Evolutionary conservation across 1,140 invertebrate genomes (phyloP).

Genomic region (Triops longicaudatus): DNA sequence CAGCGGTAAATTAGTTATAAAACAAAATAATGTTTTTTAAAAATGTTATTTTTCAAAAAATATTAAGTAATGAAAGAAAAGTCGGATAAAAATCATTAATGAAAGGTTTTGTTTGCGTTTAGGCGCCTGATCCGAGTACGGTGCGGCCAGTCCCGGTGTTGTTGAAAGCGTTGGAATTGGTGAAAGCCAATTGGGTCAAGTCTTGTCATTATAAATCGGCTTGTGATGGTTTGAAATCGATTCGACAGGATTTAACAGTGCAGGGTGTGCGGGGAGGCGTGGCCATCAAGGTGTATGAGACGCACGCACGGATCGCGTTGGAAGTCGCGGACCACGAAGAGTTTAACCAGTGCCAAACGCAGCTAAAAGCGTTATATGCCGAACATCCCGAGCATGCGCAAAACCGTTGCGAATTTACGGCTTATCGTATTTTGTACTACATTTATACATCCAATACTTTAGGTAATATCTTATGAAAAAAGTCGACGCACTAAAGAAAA

Average conservation of each 20-base stretch:
- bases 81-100: no score
- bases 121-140: constrained; percentile 84
- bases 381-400: constrained; percentile 53
- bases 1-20: constrained; percentile 54
- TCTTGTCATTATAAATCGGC: constrained; percentile 90
- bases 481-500: no score
- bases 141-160: constrained; percentile 82
- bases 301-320: constrained; percentile 90
- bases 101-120: constrained; percentile 31
- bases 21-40: not conserved
- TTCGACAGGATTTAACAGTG: constrained; percentile 95
- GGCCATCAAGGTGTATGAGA: constrained; percentile 95
- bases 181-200: constrained; percentile 79
- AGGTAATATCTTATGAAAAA: constrained; percentile 53
- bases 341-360: constrained; percentile 98
- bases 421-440: constrained; percentile 91
- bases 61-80: no score
- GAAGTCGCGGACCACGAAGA: constrained; percentile 97
- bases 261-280: constrained; percentile 91
- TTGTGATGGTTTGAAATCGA: constrained; percentile 97
- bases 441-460: constrained; percentile 93
- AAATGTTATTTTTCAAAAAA: no score
- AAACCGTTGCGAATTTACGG: constrained; percentile 81
- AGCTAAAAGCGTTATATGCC: constrained; percentile 83
- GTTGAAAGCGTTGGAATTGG: constrained; percentile 67